phyloP scores from a whole-genome alignment of 1,140 invertebrate species.

The Drepana arcuata region DNA sequence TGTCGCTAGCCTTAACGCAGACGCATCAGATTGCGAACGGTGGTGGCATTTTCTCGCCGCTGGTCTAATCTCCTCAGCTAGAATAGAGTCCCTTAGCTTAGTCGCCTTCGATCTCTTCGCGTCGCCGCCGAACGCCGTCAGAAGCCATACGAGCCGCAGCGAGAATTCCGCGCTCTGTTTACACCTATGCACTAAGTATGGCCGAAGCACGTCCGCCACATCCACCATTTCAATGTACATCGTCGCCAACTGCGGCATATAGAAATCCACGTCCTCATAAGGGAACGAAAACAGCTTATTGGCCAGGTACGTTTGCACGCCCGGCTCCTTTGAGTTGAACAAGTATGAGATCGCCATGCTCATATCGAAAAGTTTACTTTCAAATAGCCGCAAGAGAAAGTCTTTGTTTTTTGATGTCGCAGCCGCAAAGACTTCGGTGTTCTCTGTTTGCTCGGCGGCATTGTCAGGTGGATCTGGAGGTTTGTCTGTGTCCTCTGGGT shows the following conservation, averaged over 20 bases:
- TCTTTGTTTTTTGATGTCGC: conserved; percentile 61
- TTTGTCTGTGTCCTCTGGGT: conserved; percentile 73
- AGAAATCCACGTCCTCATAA: conserved; percentile 95
- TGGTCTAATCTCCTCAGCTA: conserved; percentile 88
- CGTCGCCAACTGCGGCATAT: conserved; percentile 96
- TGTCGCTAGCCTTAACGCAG: conserved; percentile 72
- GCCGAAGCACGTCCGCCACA: conserved; percentile 93
- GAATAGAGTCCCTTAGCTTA: conserved; percentile 89
- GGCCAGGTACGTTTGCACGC: conserved; percentile 95
- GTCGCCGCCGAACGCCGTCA: conserved; percentile 94
- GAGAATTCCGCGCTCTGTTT: conserved; percentile 95
- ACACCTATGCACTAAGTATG: conserved; percentile 96
- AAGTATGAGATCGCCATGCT: conserved; percentile 98
- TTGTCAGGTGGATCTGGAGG: conserved; percentile 63
- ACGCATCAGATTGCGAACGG: conserved; percentile 93
- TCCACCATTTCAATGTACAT: conserved; percentile 99
- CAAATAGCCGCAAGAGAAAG: conserved; percentile 90
- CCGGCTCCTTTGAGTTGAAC: conserved; percentile 98
- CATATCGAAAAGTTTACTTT: conserved; percentile 97
- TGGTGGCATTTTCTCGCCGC: conserved; percentile 75
- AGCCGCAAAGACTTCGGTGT: conserved; percentile 22
- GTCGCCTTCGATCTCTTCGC: conserved; percentile 89
- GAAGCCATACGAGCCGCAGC: conserved; percentile 94
- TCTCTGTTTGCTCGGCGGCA: conserved; percentile 19
- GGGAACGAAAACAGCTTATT: conserved; percentile 97